phyloP scores from a whole-genome alignment of 1,140 invertebrate species.

The Pantala flavescens region DNA sequence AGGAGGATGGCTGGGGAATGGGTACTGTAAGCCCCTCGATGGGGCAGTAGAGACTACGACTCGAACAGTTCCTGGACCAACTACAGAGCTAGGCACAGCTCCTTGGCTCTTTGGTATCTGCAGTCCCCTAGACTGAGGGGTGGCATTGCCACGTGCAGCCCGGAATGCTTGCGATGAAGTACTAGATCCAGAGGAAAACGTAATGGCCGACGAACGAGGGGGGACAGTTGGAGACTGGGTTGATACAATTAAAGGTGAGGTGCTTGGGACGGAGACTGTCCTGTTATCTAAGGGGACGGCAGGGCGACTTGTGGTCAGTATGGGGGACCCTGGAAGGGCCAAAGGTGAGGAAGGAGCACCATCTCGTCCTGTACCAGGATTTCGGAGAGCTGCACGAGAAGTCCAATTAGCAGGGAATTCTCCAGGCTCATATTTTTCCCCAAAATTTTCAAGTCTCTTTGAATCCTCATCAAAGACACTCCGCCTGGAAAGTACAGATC shows the following conservation, averaged over 20 bases:
- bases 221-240: background rate
- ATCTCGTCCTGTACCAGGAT: background rate
- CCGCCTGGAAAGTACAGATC: slow-evolving; percentile 78
- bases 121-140: background rate
- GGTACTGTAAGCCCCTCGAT: slow-evolving; percentile 61
- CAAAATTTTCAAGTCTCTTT: slow-evolving; percentile 80
- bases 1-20: slow-evolving; percentile 66
- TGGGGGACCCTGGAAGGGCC: slow-evolving; percentile 18
- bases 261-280: background rate
- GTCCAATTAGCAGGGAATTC: slow-evolving; percentile 34
- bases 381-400: slow-evolving; percentile 15
- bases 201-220: background rate
- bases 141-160: background rate
- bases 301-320: slow-evolving; percentile 10
- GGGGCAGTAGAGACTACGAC: slow-evolving; percentile 22
- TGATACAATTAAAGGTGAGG: background rate
- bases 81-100: slow-evolving; percentile 19
- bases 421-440: slow-evolving; percentile 72
- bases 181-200: background rate
- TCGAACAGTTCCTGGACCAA: slow-evolving; percentile 25
- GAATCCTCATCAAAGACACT: slow-evolving; percentile 94
- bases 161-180: background rate
- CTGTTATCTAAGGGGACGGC: background rate
- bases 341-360: background rate
- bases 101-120: slow-evolving; percentile 4